Base-by-base conservation (phyloP, 1,140 invertebrate genomes). In the Maniola jurtina region DNA sequence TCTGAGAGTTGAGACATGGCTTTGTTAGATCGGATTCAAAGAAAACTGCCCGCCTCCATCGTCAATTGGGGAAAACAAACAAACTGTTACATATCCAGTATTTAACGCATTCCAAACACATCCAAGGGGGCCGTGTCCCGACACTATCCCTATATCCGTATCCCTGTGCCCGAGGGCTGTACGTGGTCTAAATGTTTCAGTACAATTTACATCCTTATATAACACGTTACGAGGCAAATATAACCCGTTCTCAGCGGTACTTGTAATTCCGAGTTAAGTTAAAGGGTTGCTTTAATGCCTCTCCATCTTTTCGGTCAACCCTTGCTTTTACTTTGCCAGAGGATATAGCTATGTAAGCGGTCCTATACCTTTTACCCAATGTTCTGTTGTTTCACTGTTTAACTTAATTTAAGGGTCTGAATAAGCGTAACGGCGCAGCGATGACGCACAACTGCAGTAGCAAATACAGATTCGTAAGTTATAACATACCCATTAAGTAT, bases 151-250 rank as follows among this genome's bases (percentile, higher is more conserved):
- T 57, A 57, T 57, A 57, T 40, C 55, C n/a, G 55, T 75, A 58
- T 68, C 68, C 72, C 64, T 60, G 68, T 50, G 40, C 72, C 66
- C 77, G 48, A 73, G 74, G 76, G 77, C 50, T 68, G 63, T 79
- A 84, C 80, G 79, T 80, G 81, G 77, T 80, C 75, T 79, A 83
- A 84, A 84, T 87, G 80, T 83, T 84, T 83, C 81, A 83, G 73
- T 57, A 67, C 57, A 74, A 83, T 83, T 80, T 83, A 82, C 76
- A 83, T 80, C 71, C 66, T 62, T 66, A 76, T 71, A 71, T 70
- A 67, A 70, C 64, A 38, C 62, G 42, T 60, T 60, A 69, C 60
- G 64, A 52, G 25, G 45, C 64, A 58, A 66, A 66, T 67, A 59
- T 63, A 70, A 40, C 14, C 55, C 55, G 6, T 38, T 57, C 55